A percentile compares a stretch with the other conserved stretches of the same genome.
phyloP scores from a whole-genome alignment of 2,113 vertebrate species.

The Oncorhynchus keta region DNA sequence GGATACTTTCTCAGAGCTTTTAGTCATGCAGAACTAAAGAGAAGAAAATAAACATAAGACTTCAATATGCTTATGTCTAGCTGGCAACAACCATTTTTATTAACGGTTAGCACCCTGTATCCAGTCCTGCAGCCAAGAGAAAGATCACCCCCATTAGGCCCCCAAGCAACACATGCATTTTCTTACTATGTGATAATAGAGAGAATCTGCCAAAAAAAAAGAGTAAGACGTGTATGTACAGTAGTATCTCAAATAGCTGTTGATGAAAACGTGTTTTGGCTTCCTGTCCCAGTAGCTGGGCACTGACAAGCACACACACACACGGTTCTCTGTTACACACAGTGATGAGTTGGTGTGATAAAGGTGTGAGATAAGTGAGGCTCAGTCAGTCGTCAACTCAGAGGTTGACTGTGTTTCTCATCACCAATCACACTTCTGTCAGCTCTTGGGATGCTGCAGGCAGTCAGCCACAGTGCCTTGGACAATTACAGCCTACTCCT shows the following conservation, averaged over 20 bases:
- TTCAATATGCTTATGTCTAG: neutral
- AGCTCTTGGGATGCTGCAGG: neutral
- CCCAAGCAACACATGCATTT: slow-evolving; percentile 16
- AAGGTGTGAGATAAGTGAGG: slow-evolving; percentile 24
- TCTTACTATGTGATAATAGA: slow-evolving; percentile 1
- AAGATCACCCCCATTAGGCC: neutral
- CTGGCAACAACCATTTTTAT: slow-evolving; percentile 10
- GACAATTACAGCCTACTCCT: neutral
- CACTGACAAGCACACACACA: neutral
- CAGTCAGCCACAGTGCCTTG: neutral
- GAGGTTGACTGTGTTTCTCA: slow-evolving; percentile 10
- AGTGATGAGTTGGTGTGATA: neutral
- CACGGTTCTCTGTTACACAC: neutral
- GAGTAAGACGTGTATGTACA: neutral
- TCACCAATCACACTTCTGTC: neutral
- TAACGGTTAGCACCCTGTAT: neutral
- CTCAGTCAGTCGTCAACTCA: neutral
- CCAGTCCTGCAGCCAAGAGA: neutral
- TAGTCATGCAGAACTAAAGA: neutral
- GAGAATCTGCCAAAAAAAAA: neutral
- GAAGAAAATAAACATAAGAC: neutral
- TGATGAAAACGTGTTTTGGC: neutral
- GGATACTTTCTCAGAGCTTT: slow-evolving; percentile 10
- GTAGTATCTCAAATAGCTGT: slow-evolving; percentile 29
- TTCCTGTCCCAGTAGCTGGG: slow-evolving; percentile 51